These are phyloP conservation scores for Coregonus sp. DNA, from an alignment of 2,797 vertebrate species.

Conservation along the genomic window DNA sequence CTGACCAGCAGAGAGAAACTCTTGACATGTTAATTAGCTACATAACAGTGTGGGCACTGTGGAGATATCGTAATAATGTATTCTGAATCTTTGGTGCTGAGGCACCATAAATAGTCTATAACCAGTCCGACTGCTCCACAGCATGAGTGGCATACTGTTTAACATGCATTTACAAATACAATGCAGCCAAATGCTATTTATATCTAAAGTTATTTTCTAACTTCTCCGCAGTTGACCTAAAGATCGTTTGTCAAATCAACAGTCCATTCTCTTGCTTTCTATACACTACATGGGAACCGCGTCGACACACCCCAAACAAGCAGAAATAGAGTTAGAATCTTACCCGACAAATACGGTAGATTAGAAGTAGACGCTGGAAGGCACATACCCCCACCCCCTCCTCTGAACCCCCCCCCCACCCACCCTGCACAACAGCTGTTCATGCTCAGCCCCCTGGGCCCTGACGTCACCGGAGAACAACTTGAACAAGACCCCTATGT, in stretches of 20 bases:
- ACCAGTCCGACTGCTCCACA: background rate
- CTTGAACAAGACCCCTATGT: slow-evolving; percentile 2
- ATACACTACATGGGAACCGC: background rate
- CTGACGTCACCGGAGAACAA: slow-evolving; percentile 24
- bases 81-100: background rate
- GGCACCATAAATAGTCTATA: background rate
- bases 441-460: slow-evolving; percentile 11
- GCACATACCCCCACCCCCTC: slow-evolving; percentile 20
- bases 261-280: background rate
- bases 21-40: background rate
- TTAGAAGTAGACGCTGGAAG: slow-evolving; percentile 19
- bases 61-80: too few relatives aligned
- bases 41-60: background rate
- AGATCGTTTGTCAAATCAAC: background rate
- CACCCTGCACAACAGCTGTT: slow-evolving; percentile 60
- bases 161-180: background rate
- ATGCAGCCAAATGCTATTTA: background rate
- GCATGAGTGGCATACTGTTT: background rate
- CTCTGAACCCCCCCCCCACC: background rate
- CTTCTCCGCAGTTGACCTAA: background rate
- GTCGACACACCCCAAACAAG: slow-evolving; percentile 2
- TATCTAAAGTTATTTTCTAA: background rate
- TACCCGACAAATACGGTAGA: slow-evolving; percentile 47
- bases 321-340: slow-evolving; percentile 37
- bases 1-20: background rate